Conservation (phyloP, 2,888 invertebrate species). For the Drosophila neutralis region DNA sequence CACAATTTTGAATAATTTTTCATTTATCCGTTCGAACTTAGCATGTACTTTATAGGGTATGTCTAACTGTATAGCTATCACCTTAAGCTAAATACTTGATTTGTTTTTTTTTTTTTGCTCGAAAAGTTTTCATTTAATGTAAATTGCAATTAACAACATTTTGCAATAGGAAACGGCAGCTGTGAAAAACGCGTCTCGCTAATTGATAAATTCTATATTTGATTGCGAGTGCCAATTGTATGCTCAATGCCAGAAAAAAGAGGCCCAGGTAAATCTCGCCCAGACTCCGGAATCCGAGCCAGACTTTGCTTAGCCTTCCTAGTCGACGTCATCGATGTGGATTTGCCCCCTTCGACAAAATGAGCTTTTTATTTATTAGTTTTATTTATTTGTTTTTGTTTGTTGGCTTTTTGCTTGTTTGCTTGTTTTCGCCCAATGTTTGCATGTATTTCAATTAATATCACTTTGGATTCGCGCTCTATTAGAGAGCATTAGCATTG, state of each 20-base stretch:
- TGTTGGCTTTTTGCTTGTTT: slow-evolving; percentile 13
- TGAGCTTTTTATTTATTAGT: slow-evolving; percentile 19
- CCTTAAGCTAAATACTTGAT: background rate
- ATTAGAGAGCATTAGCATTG: slow-evolving; percentile 68
- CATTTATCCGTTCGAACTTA: background rate
- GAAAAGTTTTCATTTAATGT: slow-evolving; percentile 51
- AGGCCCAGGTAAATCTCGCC: slow-evolving; percentile 30
- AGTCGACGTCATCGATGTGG: slow-evolving; percentile 14
- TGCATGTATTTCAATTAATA: slow-evolving; percentile 75
- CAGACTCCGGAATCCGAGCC: slow-evolving; percentile 6
- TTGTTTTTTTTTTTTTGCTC: slow-evolving; percentile 22
- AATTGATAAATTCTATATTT: slow-evolving; percentile 61
- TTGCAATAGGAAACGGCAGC: slow-evolving; percentile 58
- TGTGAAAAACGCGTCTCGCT: slow-evolving; percentile 54
- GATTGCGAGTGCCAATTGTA: slow-evolving; percentile 50
- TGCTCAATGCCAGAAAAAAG: slow-evolving; percentile 6
- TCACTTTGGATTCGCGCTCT: slow-evolving; percentile 51
- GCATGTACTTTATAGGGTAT: slow-evolving; percentile 31
- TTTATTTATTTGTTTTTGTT: slow-evolving; percentile 2
- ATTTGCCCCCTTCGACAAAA: slow-evolving; percentile 38
- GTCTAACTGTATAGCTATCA: slow-evolving; percentile 12
- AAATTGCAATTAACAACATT: slow-evolving; percentile 69
- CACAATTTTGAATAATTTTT: background rate
- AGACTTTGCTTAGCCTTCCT: slow-evolving; percentile 67
- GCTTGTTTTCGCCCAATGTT: slow-evolving; percentile 28